Base-by-base conservation (phyloP, 2,797 vertebrate genomes). In the Smutsia gigantea region DNA sequence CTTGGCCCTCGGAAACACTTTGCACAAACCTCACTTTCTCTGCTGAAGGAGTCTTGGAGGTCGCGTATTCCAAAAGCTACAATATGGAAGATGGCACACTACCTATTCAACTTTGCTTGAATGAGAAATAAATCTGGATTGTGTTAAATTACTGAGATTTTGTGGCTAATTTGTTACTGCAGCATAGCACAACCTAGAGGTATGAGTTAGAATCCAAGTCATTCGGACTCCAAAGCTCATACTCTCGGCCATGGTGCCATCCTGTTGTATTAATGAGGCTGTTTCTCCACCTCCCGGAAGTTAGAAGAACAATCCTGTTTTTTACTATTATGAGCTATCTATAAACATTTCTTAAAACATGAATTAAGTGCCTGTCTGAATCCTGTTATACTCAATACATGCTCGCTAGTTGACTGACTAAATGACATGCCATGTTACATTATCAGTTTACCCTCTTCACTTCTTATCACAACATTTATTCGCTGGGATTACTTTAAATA, bases 241-340 rank as follows among this genome's bases (percentile, higher is more conserved):
- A 9, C 18, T 53, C 42, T n/a, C n/a, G 39, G 57, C 53, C 5
- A 5, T 49, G 4, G 0, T 6, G 19, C 5, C 31, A 34, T 55
- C 21, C 23, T 12, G 2, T 3, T 7, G 0, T 23, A 27, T 29
- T 23, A 63, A 11, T 0, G 27, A 81, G 27, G 5, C 13, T 61
- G 5, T 42, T 66, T 87, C 81, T 92, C 64, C 10, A 49, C 57
- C 15, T 89, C 27, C 37, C 66, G 61, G 59, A 90, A 39, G 34
- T 42, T 10, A 51, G 15, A 74, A 75, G 53, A 90, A 51, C 9
- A 27, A 51, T 53, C 5, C 2, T 77, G 8, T 0, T 25, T 69
- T 84, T 21, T 4, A 46, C 21, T 37, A 5, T 19, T 27, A 12
- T 27, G 49, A 74, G 34, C 19, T 55, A 34, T 46, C 23, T 10